A percentile compares a stretch with the other conserved stretches of the same genome.
phyloP scores from a whole-genome alignment of 2,888 invertebrate genomes.

The Leistus spinibarbis region DNA sequence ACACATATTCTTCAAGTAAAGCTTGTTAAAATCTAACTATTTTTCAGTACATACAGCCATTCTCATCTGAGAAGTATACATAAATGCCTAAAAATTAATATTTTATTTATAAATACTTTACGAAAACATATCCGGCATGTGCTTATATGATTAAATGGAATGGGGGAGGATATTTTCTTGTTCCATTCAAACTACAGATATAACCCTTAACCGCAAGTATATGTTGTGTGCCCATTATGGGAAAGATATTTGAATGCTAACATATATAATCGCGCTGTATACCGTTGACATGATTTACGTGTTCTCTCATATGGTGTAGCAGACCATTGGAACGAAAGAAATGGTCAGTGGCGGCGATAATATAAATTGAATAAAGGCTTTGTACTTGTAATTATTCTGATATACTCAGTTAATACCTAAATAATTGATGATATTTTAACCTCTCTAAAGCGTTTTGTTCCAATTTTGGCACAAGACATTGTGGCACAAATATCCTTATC shows the following conservation, averaged over 20 bases:
- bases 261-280: constrained; percentile 15
- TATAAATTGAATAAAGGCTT: neutral
- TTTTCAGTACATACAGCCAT: too few relatives aligned
- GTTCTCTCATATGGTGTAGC: constrained; percentile 22
- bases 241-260: constrained; percentile 38
- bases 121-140: constrained; percentile 32
- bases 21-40: too few relatives aligned
- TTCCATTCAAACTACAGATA: constrained; percentile 7
- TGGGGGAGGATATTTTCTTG: constrained; percentile 17
- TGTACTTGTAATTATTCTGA: neutral
- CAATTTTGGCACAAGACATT: too few relatives aligned
- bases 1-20: too few relatives aligned
- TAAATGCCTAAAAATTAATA: constrained; percentile 8
- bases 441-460: too few relatives aligned
- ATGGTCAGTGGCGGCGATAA: neutral
- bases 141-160: constrained; percentile 9
- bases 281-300: constrained; percentile 24
- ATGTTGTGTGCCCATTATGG: constrained; percentile 28
- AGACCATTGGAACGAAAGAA: constrained; percentile 11
- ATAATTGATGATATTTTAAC: too few relatives aligned
- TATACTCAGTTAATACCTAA: too few relatives aligned
- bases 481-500: too few relatives aligned
- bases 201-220: constrained; percentile 22
- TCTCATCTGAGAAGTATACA: neutral
- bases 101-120: constrained; percentile 31